Conservation (phyloP, 2,888 invertebrate genomes). For the Scaptodrosophila latifasciaeformis region DNA sequence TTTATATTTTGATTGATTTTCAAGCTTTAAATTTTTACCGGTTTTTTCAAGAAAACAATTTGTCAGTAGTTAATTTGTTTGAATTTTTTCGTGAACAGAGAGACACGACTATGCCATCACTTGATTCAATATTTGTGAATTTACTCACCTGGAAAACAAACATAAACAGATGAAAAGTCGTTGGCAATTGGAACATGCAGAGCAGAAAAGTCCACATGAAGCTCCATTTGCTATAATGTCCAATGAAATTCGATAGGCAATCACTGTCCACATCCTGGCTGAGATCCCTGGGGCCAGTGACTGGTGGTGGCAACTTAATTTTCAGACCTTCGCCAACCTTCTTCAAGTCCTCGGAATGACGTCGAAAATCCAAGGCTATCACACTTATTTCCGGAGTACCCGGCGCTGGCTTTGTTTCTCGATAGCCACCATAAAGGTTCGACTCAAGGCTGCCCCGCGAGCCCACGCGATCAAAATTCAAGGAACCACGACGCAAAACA, state of each 20-base stretch:
- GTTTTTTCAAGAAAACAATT: too few species aligned
- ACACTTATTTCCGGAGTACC: slow-evolving; percentile 73
- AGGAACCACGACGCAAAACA: slow-evolving; percentile 70
- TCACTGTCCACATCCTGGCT: slow-evolving; percentile 75
- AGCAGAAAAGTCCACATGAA: slow-evolving; percentile 78
- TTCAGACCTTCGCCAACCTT: slow-evolving; percentile 50
- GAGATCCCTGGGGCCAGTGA: slow-evolving; percentile 36
- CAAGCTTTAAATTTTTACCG: too few species aligned
- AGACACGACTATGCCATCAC: slow-evolving; percentile 42
- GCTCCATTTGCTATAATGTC: slow-evolving; percentile 80
- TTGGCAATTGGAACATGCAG: slow-evolving; percentile 79
- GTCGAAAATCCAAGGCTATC: slow-evolving; percentile 71
- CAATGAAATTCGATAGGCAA: slow-evolving; percentile 77
- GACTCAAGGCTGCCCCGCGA: slow-evolving; percentile 61
- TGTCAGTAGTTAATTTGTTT: too few species aligned
- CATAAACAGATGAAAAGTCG: slow-evolving; percentile 80
- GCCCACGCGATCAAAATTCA: slow-evolving; percentile 64
- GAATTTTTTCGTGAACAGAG: too few species aligned
- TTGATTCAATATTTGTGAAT: slow-evolving; percentile 47
- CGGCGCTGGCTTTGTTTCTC: slow-evolving; percentile 56
- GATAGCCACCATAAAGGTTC: slow-evolving; percentile 67
- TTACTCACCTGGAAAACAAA: slow-evolving; percentile 77
- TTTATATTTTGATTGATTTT: too few species aligned
- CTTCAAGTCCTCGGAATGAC: slow-evolving; percentile 70
- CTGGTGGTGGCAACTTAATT: neutral